Evolutionary conservation across 2,888 invertebrate species (phyloP).

Genomic region (Monopis laevigella): DNA sequence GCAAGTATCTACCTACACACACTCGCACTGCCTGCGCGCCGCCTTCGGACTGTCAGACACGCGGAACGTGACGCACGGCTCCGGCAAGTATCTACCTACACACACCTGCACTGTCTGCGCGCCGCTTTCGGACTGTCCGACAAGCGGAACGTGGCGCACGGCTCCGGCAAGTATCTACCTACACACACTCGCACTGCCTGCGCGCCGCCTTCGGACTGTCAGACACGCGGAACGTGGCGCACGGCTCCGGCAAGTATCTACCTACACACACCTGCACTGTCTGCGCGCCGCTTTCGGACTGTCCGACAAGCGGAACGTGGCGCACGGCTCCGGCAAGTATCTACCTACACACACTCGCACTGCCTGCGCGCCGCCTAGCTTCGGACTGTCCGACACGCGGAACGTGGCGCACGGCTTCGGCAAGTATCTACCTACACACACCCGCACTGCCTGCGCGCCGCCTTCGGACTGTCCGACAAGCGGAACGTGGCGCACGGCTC

Average conservation of each 20-base stretch:
- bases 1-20: too few relatives aligned
- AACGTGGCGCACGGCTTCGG: conserved; percentile 5
- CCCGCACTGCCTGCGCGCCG: conserved; percentile 71
- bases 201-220: conserved; percentile 1
- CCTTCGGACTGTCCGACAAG: conserved; percentile 1
- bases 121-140: conserved; percentile 1
- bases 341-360: too few relatives aligned
- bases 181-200: conserved; percentile 79
- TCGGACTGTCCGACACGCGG: conserved; percentile 1
- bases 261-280: conserved; percentile 78
- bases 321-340: conserved; percentile 4
- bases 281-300: conserved; percentile 41
- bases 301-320: conserved; percentile 2
- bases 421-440: too few relatives aligned
- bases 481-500: conserved; percentile 6
- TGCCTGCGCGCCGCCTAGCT: conserved; percentile 63
- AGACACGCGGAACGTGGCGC: conserved; percentile 2
- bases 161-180: too few relatives aligned
- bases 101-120: conserved; percentile 76
- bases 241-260: too few relatives aligned
- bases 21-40: conserved; percentile 73
- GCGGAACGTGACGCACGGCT: conserved; percentile 3
- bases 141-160: conserved; percentile 4
- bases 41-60: conserved; percentile 2
- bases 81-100: too few relatives aligned